Percentiles rank a stretch among this genome's conserved stretches.
phyloP scores from a whole-genome alignment of 2,888 invertebrate genomes.

The Drosophila niveifrons region DNA sequence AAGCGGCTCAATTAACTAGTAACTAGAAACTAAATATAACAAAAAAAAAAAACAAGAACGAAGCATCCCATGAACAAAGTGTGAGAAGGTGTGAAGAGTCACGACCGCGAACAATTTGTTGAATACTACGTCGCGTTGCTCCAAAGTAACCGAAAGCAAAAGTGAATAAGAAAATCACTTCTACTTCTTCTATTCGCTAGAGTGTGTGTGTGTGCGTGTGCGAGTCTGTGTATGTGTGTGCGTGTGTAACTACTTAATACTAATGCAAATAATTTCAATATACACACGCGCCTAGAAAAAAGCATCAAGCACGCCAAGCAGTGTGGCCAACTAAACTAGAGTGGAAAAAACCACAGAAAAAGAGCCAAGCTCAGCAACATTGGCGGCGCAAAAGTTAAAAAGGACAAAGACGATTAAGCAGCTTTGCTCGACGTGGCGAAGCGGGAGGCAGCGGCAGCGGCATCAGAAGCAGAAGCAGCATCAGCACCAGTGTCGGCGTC shows the following conservation, averaged over 20 bases:
- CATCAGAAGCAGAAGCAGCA: conserved; percentile 16
- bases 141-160: conserved; percentile 61
- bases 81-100: conserved; percentile 35
- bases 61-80: conserved; percentile 24
- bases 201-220: background rate
- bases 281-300: conserved; percentile 43
- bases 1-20: conserved; percentile 70
- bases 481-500: background rate
- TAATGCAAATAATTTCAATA: conserved; percentile 62
- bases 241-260: conserved; percentile 54
- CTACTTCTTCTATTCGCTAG: conserved; percentile 4
- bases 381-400: conserved; percentile 80
- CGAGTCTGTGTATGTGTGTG: conserved; percentile 5
- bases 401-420: conserved; percentile 78
- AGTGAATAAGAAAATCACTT: conserved; percentile 61
- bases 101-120: conserved; percentile 75
- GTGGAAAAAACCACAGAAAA: conserved; percentile 51
- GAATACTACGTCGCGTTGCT: conserved; percentile 60
- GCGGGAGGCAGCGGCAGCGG: conserved; percentile 10
- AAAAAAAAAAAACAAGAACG: conserved; percentile 50
- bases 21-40: background rate
- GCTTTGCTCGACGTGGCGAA: conserved; percentile 49
- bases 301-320: conserved; percentile 46
- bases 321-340: conserved; percentile 55
- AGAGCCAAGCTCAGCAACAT: conserved; percentile 60